These are phyloP conservation scores for Trissonchulus sp. DNA, from an alignment of 2,888 invertebrate species.

Conservation along the genomic window DNA sequence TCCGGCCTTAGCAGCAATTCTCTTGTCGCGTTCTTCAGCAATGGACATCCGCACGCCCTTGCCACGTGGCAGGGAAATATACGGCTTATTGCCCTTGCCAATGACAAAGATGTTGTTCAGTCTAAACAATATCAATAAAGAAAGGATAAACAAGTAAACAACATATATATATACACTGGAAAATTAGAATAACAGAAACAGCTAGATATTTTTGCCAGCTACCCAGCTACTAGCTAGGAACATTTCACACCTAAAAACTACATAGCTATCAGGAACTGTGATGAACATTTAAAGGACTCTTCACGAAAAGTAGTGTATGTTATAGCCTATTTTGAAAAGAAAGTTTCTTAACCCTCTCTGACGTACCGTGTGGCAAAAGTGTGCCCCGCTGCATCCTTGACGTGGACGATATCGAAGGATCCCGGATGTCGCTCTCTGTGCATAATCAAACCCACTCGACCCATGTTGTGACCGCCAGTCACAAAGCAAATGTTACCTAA, in stretches of 20 bases:
- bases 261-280: too few species aligned
- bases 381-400: constrained; percentile 93
- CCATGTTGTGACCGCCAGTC: constrained; percentile 98
- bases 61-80: constrained; percentile 92
- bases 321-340: too few species aligned
- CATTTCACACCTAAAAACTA: too few species aligned
- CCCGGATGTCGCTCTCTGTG: constrained; percentile 97
- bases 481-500: constrained; percentile 96
- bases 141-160: too few species aligned
- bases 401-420: constrained; percentile 96
- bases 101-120: constrained; percentile 97
- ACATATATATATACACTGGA: too few species aligned
- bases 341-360: too few species aligned
- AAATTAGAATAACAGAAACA: too few species aligned
- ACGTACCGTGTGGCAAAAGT: constrained; percentile 90
- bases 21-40: constrained; percentile 96
- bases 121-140: too few species aligned
- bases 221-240: too few species aligned
- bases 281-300: too few species aligned
- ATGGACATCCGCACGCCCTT: constrained; percentile 94
- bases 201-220: too few species aligned
- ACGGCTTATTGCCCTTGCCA: constrained; percentile 93
- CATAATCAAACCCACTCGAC: constrained; percentile 93
- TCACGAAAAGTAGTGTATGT: too few species aligned
- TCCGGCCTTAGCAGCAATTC: constrained; percentile 66